Percentiles rank a stretch among this genome's conserved stretches.
These are phyloP conservation scores for Excalfactoria chinensis DNA, from an alignment of 2,113 vertebrate genomes.

Conservation along the genomic window DNA sequence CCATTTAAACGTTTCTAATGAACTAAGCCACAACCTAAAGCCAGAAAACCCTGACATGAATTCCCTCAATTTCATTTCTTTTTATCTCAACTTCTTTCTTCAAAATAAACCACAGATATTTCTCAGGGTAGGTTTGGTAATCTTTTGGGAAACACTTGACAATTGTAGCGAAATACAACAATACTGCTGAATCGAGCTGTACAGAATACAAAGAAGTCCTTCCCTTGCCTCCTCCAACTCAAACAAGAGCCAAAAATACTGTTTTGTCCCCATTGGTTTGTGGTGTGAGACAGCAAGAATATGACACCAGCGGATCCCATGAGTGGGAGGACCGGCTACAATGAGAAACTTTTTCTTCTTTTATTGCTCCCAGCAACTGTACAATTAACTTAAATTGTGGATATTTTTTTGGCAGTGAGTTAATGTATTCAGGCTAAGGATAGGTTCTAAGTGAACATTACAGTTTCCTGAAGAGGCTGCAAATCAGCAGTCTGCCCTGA, in stretches of 20 bases:
- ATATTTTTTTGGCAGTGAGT: conserved; percentile 67
- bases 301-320: conserved; percentile 27
- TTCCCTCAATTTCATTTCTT: background rate
- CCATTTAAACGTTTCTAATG: background rate
- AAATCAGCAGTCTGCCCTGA: conserved; percentile 68
- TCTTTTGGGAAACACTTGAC: background rate
- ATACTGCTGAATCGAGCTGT: background rate
- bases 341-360: conserved; percentile 16
- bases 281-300: background rate
- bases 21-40: background rate
- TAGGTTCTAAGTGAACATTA: conserved; percentile 67
- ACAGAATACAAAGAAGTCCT: background rate
- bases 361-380: conserved; percentile 66
- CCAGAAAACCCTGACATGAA: background rate
- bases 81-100: background rate
- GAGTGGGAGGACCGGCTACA: conserved; percentile 52
- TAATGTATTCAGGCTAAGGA: conserved; percentile 74
- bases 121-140: background rate
- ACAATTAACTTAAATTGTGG: conserved; percentile 76
- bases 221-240: background rate
- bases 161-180: background rate
- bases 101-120: background rate
- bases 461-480: conserved; percentile 76
- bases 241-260: conserved; percentile 12
- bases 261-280: conserved; percentile 21